Percentiles rank a stretch among this genome's conserved stretches.
These are phyloP conservation scores for Physocephala rufipes DNA, from an alignment of 2,888 invertebrate genomes.

Conservation along the genomic window DNA sequence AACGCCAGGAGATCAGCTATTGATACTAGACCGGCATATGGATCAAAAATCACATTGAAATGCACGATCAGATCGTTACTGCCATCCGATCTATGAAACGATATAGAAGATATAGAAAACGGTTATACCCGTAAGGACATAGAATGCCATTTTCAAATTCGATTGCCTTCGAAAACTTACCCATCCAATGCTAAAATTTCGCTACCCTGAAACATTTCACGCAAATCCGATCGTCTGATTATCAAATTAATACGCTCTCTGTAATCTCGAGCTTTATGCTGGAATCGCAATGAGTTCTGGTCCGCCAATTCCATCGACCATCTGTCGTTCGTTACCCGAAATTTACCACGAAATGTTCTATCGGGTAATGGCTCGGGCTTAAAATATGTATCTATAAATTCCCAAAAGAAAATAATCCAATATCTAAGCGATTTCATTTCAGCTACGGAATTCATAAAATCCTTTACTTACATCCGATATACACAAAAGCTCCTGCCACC, in stretches of 20 bases:
- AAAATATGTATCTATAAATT: conserved; percentile 61
- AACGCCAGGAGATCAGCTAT: conserved; percentile 74
- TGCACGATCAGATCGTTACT: conserved; percentile 79
- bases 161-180: conserved; percentile 67
- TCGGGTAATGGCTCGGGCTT: conserved; percentile 75
- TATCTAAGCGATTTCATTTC: too few species aligned
- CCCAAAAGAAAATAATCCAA: too few species aligned
- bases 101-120: background rate
- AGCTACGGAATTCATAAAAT: too few species aligned
- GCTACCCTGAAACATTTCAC: conserved; percentile 79
- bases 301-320: conserved; percentile 75
- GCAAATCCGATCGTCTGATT: conserved; percentile 77
- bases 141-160: background rate
- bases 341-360: conserved; percentile 83
- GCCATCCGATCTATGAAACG: conserved; percentile 70
- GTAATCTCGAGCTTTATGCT: conserved; percentile 78
- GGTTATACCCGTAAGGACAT: background rate
- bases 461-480: conserved; percentile 73
- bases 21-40: conserved; percentile 74
- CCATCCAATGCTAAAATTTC: conserved; percentile 87
- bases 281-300: conserved; percentile 75
- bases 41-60: conserved; percentile 87
- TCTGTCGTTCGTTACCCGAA: conserved; percentile 76
- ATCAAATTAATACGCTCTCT: conserved; percentile 79
- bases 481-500: conserved; percentile 73